phyloP scores from a whole-genome alignment of 2,113 vertebrate genomes.

The Mirza zaza region DNA sequence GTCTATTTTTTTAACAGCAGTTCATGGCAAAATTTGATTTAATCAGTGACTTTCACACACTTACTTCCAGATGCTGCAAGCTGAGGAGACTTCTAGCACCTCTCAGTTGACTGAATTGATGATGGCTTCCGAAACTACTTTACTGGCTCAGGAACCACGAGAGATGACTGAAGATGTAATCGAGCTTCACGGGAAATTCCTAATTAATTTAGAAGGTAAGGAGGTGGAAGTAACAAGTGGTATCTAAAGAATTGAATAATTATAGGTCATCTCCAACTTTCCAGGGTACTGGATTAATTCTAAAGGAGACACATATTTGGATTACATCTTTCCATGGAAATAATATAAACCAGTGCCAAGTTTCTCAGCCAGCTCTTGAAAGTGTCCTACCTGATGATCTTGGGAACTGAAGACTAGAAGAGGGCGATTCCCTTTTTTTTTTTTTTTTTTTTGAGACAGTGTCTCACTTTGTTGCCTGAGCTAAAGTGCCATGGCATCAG shows the following conservation, averaged over 20 bases:
- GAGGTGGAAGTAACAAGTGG: too few relatives aligned
- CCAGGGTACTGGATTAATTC: neutral
- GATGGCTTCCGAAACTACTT: conserved; percentile 92
- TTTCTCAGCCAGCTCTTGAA: neutral
- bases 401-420: neutral
- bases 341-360: neutral
- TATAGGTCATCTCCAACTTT: neutral
- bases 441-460: too few relatives aligned
- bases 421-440: neutral
- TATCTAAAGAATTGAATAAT: neutral
- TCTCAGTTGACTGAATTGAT: conserved; percentile 96
- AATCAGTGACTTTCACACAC: neutral
- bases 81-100: conserved; percentile 88
- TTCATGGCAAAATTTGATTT: neutral
- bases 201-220: conserved; percentile 97
- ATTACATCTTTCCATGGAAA: neutral
- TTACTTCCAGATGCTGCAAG: conserved; percentile 90
- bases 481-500: too few relatives aligned
- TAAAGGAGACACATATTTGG: neutral
- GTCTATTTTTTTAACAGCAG: neutral
- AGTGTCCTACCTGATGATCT: neutral
- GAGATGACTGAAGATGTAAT: conserved; percentile 83
- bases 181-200: conserved; percentile 88
- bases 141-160: conserved; percentile 87
- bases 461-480: too few relatives aligned